phyloP scores from a whole-genome alignment of 2,888 invertebrate species.

The Drosophila borborema region DNA sequence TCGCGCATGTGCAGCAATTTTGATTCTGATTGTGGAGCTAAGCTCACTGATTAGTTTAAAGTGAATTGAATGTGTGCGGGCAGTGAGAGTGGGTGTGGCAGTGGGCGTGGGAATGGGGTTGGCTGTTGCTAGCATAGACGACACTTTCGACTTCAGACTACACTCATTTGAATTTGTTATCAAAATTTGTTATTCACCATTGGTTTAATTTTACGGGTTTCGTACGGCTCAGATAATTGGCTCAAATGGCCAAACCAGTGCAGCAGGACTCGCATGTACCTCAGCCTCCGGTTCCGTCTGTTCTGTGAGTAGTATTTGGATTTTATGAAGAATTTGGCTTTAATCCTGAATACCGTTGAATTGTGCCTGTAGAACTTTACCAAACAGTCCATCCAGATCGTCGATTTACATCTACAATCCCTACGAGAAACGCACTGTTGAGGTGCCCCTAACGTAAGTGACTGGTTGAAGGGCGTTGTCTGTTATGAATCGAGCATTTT shows the following conservation, averaged over 20 bases:
- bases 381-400: slow-evolving; percentile 46
- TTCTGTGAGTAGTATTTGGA: slow-evolving; percentile 44
- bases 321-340: not conserved
- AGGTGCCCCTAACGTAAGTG: slow-evolving; percentile 63
- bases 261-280: slow-evolving; percentile 15
- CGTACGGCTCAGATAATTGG: slow-evolving; percentile 11
- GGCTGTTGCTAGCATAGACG: not conserved
- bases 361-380: not conserved
- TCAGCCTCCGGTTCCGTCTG: not conserved
- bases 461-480: not conserved
- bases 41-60: slow-evolving; percentile 56
- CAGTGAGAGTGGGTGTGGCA: too few relatives aligned
- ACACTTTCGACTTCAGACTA: slow-evolving; percentile 12
- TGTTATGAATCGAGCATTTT: not conserved
- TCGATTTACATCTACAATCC: slow-evolving; percentile 61
- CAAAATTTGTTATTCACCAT: slow-evolving; percentile 59
- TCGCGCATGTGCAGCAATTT: slow-evolving; percentile 73
- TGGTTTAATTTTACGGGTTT: slow-evolving; percentile 15
- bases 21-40: slow-evolving; percentile 49
- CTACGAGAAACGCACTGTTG: slow-evolving; percentile 63
- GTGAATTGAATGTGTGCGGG: slow-evolving; percentile 69
- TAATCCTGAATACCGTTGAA: not conserved
- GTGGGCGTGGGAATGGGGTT: slow-evolving; percentile 17
- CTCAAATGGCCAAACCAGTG: slow-evolving; percentile 28
- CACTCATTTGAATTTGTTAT: slow-evolving; percentile 66